phyloP scores from a whole-genome alignment of 2,113 vertebrate genomes.

The Microcebus lehilahytsara region DNA sequence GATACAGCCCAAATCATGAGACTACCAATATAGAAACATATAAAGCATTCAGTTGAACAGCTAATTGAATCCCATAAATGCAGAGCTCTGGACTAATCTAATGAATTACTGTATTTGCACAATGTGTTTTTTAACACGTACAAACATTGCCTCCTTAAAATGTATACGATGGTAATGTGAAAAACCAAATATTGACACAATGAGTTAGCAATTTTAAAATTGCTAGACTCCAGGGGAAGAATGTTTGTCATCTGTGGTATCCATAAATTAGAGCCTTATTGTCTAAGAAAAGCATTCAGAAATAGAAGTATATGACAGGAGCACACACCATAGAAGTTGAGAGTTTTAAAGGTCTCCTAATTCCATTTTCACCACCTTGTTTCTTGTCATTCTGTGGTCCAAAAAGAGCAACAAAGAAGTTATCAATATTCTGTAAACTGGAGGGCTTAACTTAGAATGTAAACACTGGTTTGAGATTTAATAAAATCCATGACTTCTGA shows the following conservation, averaged over 20 bases:
- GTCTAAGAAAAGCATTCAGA: neutral
- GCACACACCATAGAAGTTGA: neutral
- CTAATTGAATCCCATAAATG: neutral
- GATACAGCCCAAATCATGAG: neutral
- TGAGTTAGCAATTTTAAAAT: neutral
- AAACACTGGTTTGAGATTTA: neutral
- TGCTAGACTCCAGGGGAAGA: neutral
- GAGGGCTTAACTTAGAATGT: neutral
- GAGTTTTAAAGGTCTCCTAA: neutral
- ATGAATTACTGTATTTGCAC: neutral
- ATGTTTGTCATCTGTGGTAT: neutral
- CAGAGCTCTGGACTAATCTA: neutral
- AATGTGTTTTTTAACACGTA: neutral
- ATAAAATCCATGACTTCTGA: constrained; percentile 3
- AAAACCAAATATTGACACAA: neutral
- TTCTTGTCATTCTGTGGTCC: neutral
- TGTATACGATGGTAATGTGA: neutral
- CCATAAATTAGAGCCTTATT: neutral
- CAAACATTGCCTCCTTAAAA: neutral
- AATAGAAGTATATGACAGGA: neutral
- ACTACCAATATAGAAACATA: neutral
- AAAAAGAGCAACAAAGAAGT: neutral
- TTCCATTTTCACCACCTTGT: neutral
- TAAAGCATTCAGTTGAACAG: neutral
- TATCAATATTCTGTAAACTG: neutral